Evolutionary conservation across 2,113 vertebrate genomes (phyloP), one percentile per base, ranked within the genome.

Genomic region (Symphodus melops): DNA sequence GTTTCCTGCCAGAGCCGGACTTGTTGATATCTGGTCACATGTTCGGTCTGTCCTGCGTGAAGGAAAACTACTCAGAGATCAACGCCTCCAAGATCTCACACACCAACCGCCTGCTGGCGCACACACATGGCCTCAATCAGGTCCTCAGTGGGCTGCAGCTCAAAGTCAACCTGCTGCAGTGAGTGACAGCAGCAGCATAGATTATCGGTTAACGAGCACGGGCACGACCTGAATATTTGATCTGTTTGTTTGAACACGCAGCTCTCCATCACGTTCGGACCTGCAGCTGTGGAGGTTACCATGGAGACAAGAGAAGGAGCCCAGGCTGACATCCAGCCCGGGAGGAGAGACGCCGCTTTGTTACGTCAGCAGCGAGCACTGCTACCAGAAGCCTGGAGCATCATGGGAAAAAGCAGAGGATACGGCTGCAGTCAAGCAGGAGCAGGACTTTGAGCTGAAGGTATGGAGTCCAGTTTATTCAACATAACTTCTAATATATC

Each of bases 331-430:
- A 0, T 78, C 74, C 8, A 44, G 85, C 17, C 75, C 36, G 42
- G 72, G 54, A 52, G 60, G 41, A 58, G 80, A 72, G 5, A 33
- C 61, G 0, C 42, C 87, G 75, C 62, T 96, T 57, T 98, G 97
- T 0, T 99, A 99, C 28, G 97, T 99, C 82, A 98, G 95, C 14
- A 99, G 97, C 9, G 98, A 99, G 77, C 98, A 99, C 91, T 99
- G 98, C 92, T 99, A 99, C 91, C 98, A 98, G 93, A 99, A 99
- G 82, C 96, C 98, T 1, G 96, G 95, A 0, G 93, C 96, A 60
- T 97, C 96, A 64, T 97, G 86, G 89, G 91, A 87, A 42, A 88
- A 68, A 25, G 6, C 36, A 0, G 83, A 81, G 41, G 76, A 72
- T 64, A 55, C 7, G 21, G 79, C 90, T 84, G 82, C 92, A 94